Evolutionary conservation across 2,888 invertebrate genomes (phyloP).

Genomic region (Sminthurides aquaticus): DNA sequence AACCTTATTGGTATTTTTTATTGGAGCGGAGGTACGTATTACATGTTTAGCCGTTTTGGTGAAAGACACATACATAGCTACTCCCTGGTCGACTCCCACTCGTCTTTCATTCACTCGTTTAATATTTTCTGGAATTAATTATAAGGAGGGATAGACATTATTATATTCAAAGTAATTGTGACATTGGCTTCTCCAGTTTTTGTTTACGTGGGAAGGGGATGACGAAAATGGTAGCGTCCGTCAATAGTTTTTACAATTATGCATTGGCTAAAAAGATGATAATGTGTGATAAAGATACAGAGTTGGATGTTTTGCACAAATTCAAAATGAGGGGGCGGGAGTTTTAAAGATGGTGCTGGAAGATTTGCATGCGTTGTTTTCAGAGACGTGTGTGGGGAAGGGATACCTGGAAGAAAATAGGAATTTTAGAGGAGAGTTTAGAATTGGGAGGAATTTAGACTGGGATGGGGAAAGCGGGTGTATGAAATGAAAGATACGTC

Average conservation of each 20-base stretch:
- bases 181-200: not conserved
- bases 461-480: too few relatives aligned
- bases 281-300: not conserved
- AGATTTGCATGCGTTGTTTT: not conserved
- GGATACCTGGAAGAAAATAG: not conserved
- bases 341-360: not conserved
- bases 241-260: not conserved
- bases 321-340: not conserved
- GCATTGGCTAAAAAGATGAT: not conserved
- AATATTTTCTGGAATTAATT: not conserved
- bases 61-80: not conserved
- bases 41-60: too few relatives aligned
- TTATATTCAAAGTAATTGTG: not conserved
- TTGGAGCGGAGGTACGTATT: too few relatives aligned
- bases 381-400: not conserved
- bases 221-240: not conserved
- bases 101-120: not conserved
- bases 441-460: not conserved
- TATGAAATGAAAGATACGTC: too few relatives aligned
- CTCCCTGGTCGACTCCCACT: not conserved
- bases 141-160: not conserved
- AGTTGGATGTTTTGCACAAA: not conserved
- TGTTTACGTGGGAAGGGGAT: not conserved
- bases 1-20: not conserved
- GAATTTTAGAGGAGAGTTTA: not conserved